Percentiles rank a stretch among this genome's conserved stretches.
Conservation (phyloP, 2,888 invertebrate genomes). For the Meteorus colon region DNA sequence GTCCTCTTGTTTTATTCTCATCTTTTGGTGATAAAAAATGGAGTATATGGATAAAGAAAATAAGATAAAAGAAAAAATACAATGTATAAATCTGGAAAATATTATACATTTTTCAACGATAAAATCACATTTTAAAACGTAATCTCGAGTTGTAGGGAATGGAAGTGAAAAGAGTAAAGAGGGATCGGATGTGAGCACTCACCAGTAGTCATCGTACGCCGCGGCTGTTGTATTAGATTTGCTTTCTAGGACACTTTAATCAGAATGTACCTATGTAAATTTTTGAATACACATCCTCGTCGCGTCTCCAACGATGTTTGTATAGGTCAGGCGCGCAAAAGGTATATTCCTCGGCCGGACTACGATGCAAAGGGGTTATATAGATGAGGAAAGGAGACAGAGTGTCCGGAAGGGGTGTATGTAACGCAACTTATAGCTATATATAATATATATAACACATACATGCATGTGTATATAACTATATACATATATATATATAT, state of each 20-base stretch:
- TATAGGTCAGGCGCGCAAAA: constrained; percentile 69
- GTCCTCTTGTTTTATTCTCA: not conserved
- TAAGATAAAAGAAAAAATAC: not conserved
- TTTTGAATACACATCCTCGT: constrained; percentile 72
- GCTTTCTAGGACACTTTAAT: constrained; percentile 73
- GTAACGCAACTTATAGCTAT: not conserved
- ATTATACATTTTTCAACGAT: not conserved
- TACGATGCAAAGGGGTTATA: constrained; percentile 12
- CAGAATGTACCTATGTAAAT: constrained; percentile 74
- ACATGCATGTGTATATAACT: constrained; percentile 21
- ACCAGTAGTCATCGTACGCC: constrained; percentile 31
- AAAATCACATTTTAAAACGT: constrained; percentile 14
- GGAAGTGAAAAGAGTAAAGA: not conserved
- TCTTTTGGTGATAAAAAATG: too few relatives aligned
- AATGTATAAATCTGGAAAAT: not conserved
- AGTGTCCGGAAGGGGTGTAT: constrained; percentile 18
- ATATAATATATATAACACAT: constrained; percentile 34
- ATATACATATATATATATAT: constrained; percentile 35
- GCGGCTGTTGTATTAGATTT: constrained; percentile 70
- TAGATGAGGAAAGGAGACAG: constrained; percentile 21
- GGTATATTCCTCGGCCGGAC: constrained; percentile 68
- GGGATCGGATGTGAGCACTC: constrained; percentile 38
- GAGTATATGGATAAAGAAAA: not conserved
- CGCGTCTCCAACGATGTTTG: constrained; percentile 69
- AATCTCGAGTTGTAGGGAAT: not conserved